Evolutionary conservation across 1,140 invertebrate species (phyloP), one percentile per base, ranked within the genome.

Genomic region (Portunus trituberculatus): DNA sequence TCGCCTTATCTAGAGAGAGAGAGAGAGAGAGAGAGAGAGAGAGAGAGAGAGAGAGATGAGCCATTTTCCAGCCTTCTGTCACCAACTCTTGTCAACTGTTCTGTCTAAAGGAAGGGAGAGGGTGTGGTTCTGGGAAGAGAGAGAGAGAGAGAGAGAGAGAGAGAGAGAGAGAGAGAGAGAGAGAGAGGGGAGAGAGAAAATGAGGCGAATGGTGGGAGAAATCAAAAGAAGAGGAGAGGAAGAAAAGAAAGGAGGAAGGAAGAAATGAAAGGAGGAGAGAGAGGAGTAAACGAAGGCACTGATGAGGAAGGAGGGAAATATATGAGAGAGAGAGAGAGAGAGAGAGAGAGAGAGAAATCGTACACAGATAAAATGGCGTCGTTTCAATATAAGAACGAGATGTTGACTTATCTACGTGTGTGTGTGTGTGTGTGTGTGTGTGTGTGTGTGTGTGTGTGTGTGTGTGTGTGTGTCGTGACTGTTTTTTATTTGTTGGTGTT

Each of bases 111-210:
- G 20, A 20, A n/a, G 67, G 20, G 67, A 16, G 87, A 0, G 20
- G 31, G 4, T 12, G 16, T 20, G 52, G 52, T 59, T 20, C 31
- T 32, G 10, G 86, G 31, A 28, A 88, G 67, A 28, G n/a, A 76
- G 67, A 76, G 67, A 76, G 67, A 76, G 67, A 46, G 86, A 46
- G 86, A 88, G 31, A 46, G 86, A 46, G 86, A 88, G 86, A 46
- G 45, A 46, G 86, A 46, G 86, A 46, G 86, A 46, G 45, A 46
- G 86, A 46, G 86, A 46, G 45, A 46, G 86, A 88, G 86, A 46
- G 86, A 46, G 86, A 46, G 45, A 46, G 31, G n/a, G 31, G 14
- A 45, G 28, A 45, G 1, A 16, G 28, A 25, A 31, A 4, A 59
- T 14, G 10, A 16, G 28, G 39, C 16, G 84, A 31, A 31, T 2